These are phyloP conservation scores for Coracopsis vasa DNA, from an alignment of 2,113 vertebrate genomes.

Conservation along the genomic window DNA sequence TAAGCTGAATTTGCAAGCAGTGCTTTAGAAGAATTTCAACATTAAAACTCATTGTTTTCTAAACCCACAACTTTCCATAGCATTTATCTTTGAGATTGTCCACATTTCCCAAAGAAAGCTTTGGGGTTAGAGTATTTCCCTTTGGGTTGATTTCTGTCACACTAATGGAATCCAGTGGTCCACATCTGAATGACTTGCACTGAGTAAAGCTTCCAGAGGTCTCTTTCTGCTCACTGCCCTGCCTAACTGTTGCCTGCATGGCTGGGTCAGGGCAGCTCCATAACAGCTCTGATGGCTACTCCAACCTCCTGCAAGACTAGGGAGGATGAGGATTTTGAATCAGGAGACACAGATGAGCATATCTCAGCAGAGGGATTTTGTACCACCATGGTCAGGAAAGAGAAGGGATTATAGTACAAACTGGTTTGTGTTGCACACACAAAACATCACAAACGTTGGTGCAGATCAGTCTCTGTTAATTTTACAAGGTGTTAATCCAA, in stretches of 20 bases:
- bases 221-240: background rate
- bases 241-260: rapidly evolving
- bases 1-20: background rate
- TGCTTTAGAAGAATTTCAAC: background rate
- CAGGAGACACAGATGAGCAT: background rate
- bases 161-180: background rate
- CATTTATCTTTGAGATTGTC: background rate
- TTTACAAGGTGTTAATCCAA: background rate
- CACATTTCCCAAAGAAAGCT: background rate
- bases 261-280: too few relatives aligned
- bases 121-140: background rate
- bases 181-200: background rate
- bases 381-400: background rate
- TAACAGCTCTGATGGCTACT: background rate
- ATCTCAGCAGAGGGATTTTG: background rate
- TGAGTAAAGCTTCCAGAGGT: background rate
- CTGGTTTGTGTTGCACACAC: background rate
- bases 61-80: background rate
- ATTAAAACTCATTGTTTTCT: background rate
- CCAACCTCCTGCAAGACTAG: background rate
- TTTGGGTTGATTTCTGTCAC: background rate
- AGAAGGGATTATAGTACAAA: background rate
- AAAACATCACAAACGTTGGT: background rate
- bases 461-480: background rate
- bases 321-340: background rate